Conservation (phyloP, 2,888 invertebrate genomes). For the Schizaphis graminum region DNA sequence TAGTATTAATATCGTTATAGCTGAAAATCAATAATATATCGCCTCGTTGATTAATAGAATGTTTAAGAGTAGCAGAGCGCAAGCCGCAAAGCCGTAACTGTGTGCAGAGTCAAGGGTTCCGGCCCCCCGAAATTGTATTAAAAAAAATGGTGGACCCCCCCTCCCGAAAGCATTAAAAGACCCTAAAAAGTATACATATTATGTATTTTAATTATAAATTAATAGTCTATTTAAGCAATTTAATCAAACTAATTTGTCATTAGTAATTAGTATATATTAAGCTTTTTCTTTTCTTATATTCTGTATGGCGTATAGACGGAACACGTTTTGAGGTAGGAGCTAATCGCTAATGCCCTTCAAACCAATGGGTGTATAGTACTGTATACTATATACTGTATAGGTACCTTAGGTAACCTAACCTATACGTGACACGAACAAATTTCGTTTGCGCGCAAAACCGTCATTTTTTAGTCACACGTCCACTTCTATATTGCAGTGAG, state of each 20-base stretch:
- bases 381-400: neutral
- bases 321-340: neutral
- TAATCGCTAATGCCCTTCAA: neutral
- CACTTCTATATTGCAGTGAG: neutral
- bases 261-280: neutral
- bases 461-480: neutral
- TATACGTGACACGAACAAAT: neutral
- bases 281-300: neutral
- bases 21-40: neutral
- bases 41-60: neutral
- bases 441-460: neutral
- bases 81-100: no score
- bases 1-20: neutral
- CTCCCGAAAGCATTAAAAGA: neutral
- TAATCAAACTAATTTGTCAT: neutral
- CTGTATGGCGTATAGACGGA: neutral
- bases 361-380: neutral
- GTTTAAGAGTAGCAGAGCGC: neutral
- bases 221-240: neutral
- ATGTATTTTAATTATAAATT: neutral
- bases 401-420: no score
- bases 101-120: no score
- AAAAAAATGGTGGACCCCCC: no score
- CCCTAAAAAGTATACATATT: neutral
- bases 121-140: no score